Evolutionary conservation across 2,797 vertebrate genomes (phyloP), one percentile per base, ranked within the genome.

Genomic region (Pterois miles): DNA sequence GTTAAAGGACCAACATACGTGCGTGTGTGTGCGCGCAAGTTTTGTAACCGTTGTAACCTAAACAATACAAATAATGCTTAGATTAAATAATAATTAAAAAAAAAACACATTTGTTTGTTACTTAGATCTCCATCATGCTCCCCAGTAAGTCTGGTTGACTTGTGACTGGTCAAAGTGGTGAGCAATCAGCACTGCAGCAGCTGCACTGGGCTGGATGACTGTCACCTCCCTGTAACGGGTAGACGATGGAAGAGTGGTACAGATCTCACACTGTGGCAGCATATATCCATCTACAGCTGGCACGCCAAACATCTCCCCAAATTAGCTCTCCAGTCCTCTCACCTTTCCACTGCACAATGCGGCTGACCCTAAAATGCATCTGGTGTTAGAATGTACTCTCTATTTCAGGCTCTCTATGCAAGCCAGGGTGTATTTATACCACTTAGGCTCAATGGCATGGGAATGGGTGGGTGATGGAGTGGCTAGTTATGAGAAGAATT

Each of bases 281-380:
- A 64, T 71, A 67, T 64, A 27, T 56, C 12, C 23, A 36, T 67
- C 64, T 40, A 38, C 64, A 70, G 68, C 60, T 54, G 59, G 46
- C 16, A 66, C 4, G 40, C 53, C 68, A 52, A 65, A 53, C 70
- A 31, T 53, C 36, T 40, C 50, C 54, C 38, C 22, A 66, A 56
- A 84, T 83, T 71, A 86, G 84, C 74, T 63, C 58, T 16, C 53
- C 46, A 23, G 62, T 69, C 71, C 36, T 71, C 71, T 79, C 66
- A 76, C 59, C 66, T 86, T 87, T 88, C 82, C 79, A 54, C 79
- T 59, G 69, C 8, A 73, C 67, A 81, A 84, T 72, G 65, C 81
- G 53, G 40, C 66, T 3, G 29, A 67, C 53, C 63, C 74, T 34
- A 38, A 13, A 82, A 78, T 70, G 76, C 80, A 71, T 52, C 46